Evolutionary conservation across 2,888 invertebrate genomes (phyloP).

Genomic region (Dynastes maya): DNA sequence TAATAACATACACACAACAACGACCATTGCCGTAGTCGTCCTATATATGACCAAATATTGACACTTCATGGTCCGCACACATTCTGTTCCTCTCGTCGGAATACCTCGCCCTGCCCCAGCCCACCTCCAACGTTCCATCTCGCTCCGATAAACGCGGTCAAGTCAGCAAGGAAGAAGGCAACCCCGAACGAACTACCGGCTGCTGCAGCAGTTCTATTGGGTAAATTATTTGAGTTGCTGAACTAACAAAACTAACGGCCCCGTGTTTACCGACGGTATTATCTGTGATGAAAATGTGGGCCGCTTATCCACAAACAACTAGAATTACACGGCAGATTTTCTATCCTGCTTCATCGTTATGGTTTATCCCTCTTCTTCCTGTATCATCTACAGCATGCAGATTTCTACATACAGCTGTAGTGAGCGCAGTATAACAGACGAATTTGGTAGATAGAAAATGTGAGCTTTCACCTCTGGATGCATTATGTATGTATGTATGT

Average conservation of each 20-base stretch:
- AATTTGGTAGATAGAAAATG: too few species aligned
- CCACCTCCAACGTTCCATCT: slow-evolving; percentile 24
- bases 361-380: background rate
- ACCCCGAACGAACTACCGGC: slow-evolving; percentile 68
- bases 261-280: slow-evolving; percentile 69
- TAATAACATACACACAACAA: background rate
- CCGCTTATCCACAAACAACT: slow-evolving; percentile 59
- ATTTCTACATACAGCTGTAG: too few species aligned
- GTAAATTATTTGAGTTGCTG: slow-evolving; percentile 72
- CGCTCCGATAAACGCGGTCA: slow-evolving; percentile 13
- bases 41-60: slow-evolving; percentile 69
- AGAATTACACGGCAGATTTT: slow-evolving; percentile 47
- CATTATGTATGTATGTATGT: too few species aligned
- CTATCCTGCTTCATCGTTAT: slow-evolving; percentile 3
- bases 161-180: slow-evolving; percentile 56
- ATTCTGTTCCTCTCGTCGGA: slow-evolving; percentile 59
- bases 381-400: too few species aligned
- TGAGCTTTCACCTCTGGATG: background rate
- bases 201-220: slow-evolving; percentile 68
- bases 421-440: too few species aligned
- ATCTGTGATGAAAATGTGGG: slow-evolving; percentile 71
- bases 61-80: slow-evolving; percentile 68
- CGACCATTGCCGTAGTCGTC: slow-evolving; percentile 62
- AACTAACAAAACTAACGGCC: slow-evolving; percentile 71
- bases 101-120: slow-evolving; percentile 39